Percentiles rank a stretch among this genome's conserved stretches.
These are phyloP conservation scores for Anagrus nilaparvatae DNA, from an alignment of 1,140 invertebrate species.

Conservation along the genomic window DNA sequence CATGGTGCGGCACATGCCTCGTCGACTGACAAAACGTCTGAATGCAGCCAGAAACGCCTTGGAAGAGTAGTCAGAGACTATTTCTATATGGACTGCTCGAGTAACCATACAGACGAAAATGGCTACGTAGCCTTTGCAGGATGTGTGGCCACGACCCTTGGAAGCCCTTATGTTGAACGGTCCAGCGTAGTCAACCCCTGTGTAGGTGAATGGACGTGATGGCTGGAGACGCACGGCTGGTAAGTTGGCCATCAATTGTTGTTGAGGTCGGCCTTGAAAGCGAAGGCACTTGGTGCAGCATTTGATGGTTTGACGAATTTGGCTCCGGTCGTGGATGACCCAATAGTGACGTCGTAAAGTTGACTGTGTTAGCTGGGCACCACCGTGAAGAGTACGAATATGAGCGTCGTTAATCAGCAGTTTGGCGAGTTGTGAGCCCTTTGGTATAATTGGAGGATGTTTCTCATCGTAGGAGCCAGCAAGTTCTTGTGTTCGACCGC, in stretches of 20 bases:
- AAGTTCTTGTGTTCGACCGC: too few relatives aligned
- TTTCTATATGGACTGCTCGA: constrained; percentile 9
- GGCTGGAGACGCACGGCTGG: constrained; percentile 11
- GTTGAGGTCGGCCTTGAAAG: too few relatives aligned
- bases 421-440: too few relatives aligned
- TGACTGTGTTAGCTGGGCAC: too few relatives aligned
- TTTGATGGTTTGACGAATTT: too few relatives aligned
- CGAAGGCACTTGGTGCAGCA: too few relatives aligned
- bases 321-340: too few relatives aligned
- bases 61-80: constrained; percentile 15
- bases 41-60: constrained; percentile 22
- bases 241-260: constrained; percentile 27
- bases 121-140: not conserved
- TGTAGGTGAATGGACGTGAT: constrained; percentile 20
- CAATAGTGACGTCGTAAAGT: too few relatives aligned
- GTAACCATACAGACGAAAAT: constrained; percentile 1
- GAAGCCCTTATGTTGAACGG: not conserved
- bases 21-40: constrained; percentile 19
- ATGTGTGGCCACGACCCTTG: not conserved
- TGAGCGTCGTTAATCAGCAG: too few relatives aligned
- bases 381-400: too few relatives aligned
- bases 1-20: constrained; percentile 9
- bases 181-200: constrained; percentile 24
- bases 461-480: too few relatives aligned
- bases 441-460: too few relatives aligned